Evolutionary conservation across 2,113 vertebrate genomes (phyloP).

Genomic region (Sardina pilchardus): DNA sequence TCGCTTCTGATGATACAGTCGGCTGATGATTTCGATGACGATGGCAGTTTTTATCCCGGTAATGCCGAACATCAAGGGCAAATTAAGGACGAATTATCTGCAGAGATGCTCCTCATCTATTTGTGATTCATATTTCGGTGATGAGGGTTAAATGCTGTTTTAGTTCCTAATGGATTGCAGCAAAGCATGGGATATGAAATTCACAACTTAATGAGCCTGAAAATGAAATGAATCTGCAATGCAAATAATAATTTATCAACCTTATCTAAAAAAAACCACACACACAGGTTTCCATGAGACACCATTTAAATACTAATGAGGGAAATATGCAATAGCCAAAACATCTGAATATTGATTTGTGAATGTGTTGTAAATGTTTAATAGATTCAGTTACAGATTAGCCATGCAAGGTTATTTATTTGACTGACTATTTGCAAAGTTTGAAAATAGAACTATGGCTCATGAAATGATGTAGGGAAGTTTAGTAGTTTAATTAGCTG

Average conservation of each 20-base stretch:
- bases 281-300: not conserved
- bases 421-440: too few species aligned
- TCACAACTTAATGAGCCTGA: not conserved
- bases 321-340: not conserved
- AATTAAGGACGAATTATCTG: not conserved
- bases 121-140: not conserved
- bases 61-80: not conserved
- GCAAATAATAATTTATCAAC: not conserved
- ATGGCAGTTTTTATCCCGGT: not conserved
- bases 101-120: not conserved
- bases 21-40: not conserved
- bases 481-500: not conserved
- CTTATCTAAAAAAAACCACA: not conserved
- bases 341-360: not conserved
- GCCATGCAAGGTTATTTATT: too few species aligned
- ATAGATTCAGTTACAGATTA: not conserved
- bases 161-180: not conserved
- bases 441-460: too few species aligned
- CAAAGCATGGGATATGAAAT: not conserved
- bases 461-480: too few species aligned
- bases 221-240: not conserved
- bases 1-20: not conserved
- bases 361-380: not conserved
- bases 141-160: not conserved
- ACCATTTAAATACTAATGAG: not conserved